Evolutionary conservation across 2,113 vertebrate genomes (phyloP).

Genomic region (Myiagra hebetior): DNA sequence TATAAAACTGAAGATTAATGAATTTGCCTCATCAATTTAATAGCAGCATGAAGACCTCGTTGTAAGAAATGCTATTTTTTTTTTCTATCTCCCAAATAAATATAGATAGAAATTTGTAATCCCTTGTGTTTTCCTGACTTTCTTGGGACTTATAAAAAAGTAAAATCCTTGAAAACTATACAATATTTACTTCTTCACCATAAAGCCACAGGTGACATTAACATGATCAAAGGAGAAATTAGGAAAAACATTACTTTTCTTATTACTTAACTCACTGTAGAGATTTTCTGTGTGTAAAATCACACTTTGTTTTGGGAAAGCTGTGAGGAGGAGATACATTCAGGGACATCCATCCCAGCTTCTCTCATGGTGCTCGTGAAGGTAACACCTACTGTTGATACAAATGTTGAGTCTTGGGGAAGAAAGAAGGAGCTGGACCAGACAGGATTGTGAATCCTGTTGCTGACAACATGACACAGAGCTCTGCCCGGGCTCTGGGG

Average conservation of each 20-base stretch:
- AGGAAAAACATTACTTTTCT: neutral
- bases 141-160: neutral
- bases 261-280: neutral
- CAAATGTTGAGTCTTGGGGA: neutral
- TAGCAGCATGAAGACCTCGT: neutral
- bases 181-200: neutral
- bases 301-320: neutral
- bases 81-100: neutral
- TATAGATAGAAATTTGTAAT: neutral
- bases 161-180: neutral
- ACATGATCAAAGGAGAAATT: neutral
- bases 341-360: neutral
- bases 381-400: neutral
- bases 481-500: neutral
- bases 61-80: neutral
- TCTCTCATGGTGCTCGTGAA: neutral
- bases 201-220: neutral
- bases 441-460: neutral
- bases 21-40: neutral
- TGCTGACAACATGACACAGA: rapidly evolving
- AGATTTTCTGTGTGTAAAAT: neutral
- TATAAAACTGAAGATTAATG: neutral
- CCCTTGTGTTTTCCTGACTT: neutral
- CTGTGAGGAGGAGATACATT: neutral
- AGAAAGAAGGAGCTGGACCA: neutral